These are phyloP conservation scores for Nestor notabilis DNA, from an alignment of 2,113 vertebrate genomes.

Conservation along the genomic window DNA sequence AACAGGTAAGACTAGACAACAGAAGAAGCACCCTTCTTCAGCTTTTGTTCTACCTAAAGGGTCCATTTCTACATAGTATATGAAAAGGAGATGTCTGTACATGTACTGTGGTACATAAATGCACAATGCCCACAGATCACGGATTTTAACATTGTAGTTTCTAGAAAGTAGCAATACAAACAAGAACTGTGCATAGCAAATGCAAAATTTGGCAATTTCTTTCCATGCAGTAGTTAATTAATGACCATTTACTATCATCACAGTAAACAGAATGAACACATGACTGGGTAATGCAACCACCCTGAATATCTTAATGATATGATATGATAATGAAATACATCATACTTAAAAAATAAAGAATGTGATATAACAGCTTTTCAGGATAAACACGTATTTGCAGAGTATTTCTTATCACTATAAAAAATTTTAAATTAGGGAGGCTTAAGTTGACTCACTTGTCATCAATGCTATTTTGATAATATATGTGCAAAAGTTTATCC, in stretches of 20 bases:
- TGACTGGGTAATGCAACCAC: neutral
- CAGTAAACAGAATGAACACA: neutral
- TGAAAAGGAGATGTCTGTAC: neutral
- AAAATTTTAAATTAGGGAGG: conserved; percentile 25
- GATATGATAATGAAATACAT: neutral
- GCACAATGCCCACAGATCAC: fast-evolving
- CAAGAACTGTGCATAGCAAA: neutral
- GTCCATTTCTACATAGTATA: neutral
- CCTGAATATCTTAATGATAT: neutral
- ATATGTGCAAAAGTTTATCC: conserved; percentile 98
- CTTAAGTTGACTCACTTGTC: conserved; percentile 89
- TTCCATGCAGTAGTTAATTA: neutral
- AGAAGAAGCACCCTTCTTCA: neutral
- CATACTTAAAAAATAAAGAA: neutral
- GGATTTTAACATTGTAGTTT: neutral
- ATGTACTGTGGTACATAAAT: neutral
- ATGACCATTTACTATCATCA: neutral
- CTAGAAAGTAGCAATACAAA: neutral
- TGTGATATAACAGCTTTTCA: neutral
- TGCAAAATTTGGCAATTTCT: neutral
- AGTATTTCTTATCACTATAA: neutral
- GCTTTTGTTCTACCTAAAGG: neutral
- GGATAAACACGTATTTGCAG: neutral
- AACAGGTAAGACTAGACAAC: neutral
- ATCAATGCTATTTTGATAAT: conserved; percentile 99